Evolutionary conservation across 2,797 vertebrate genomes (phyloP).

Genomic region (Nannoperca australis): DNA sequence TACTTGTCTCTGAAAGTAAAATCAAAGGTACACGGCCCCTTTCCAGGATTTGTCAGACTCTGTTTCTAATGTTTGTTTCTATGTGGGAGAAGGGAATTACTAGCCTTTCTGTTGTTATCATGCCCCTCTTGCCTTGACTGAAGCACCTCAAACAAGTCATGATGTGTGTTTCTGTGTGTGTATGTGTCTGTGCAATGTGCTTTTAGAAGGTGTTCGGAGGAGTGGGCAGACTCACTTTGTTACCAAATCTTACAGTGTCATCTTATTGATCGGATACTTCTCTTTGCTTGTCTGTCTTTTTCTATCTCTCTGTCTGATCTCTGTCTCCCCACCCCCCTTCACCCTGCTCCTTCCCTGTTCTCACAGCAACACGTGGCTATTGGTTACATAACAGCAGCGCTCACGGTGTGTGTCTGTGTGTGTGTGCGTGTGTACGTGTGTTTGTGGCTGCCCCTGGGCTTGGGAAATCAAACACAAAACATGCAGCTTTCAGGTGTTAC

Average conservation of each 20-base stretch:
- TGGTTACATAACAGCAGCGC: slow-evolving; percentile 68
- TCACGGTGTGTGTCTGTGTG: slow-evolving; percentile 5
- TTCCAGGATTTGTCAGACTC: too few relatives aligned
- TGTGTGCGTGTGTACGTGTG: slow-evolving; percentile 30
- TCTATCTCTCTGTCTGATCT: slow-evolving; percentile 38
- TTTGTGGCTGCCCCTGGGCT: slow-evolving; percentile 24
- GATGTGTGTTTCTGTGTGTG: slow-evolving; percentile 18
- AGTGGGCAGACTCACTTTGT: background rate
- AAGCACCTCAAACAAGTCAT: slow-evolving; percentile 1
- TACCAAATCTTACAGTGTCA: slow-evolving; percentile 24
- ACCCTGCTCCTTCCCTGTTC: slow-evolving; percentile 52
- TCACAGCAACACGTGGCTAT: slow-evolving; percentile 73
- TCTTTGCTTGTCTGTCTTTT: slow-evolving; percentile 5
- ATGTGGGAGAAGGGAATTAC: slow-evolving; percentile 24
- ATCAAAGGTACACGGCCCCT: too few relatives aligned
- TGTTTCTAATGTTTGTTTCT: background rate
- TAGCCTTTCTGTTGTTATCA: slow-evolving; percentile 33
- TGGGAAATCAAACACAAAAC: slow-evolving; percentile 51
- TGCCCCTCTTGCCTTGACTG: slow-evolving; percentile 10
- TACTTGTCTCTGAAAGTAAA: too few relatives aligned
- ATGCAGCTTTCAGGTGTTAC: slow-evolving; percentile 35
- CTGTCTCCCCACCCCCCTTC: background rate
- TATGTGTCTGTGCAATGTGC: slow-evolving; percentile 10
- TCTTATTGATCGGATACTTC: slow-evolving; percentile 44
- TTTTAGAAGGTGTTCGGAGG: background rate